A percentile compares a stretch with the other conserved stretches of the same genome.
phyloP scores from a whole-genome alignment of 2,113 vertebrate genomes.

The Motacilla alba region DNA sequence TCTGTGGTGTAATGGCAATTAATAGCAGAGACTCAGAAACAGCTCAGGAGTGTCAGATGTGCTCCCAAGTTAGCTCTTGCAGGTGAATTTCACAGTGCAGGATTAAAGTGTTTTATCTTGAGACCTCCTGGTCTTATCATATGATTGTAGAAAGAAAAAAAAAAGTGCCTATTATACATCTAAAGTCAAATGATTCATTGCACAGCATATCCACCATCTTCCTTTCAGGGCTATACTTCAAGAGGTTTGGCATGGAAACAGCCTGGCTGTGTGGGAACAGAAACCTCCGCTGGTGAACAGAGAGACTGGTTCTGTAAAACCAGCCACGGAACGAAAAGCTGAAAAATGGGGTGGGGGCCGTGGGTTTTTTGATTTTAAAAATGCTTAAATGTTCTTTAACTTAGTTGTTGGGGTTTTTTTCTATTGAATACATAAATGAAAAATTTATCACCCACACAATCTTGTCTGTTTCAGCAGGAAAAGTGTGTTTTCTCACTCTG shows the following conservation, averaged over 20 bases:
- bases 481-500: neutral
- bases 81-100: neutral
- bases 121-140: neutral
- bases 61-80: neutral
- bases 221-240: constrained; percentile 14
- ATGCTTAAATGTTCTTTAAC: neutral
- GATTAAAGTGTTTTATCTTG: neutral
- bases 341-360: neutral
- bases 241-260: neutral
- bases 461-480: neutral
- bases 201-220: constrained; percentile 37
- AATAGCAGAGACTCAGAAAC: neutral
- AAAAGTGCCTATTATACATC: neutral
- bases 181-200: neutral
- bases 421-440: neutral
- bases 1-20: neutral
- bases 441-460: neutral
- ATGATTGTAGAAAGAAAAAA: neutral
- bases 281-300: neutral
- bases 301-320: neutral
- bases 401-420: neutral
- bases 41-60: neutral
- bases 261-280: neutral
- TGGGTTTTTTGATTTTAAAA: neutral
- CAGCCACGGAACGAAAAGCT: neutral